Evolutionary conservation across 2,888 invertebrate species (phyloP), one percentile per base, ranked within the genome.

Genomic region (Drosophila siamana): DNA sequence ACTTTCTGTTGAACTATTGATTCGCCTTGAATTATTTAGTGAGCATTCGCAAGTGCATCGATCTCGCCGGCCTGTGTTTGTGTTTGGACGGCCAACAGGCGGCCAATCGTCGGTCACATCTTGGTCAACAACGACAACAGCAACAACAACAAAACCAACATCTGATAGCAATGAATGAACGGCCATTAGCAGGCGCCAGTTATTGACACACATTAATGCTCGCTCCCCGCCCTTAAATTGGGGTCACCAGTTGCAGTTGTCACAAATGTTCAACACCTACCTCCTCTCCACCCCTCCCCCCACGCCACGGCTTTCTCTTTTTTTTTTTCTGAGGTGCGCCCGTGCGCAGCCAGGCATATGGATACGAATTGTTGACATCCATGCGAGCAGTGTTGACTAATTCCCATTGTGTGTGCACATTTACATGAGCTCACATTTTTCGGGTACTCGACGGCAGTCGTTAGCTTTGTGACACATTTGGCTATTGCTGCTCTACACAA

Each of bases 231-330:
- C 15, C 15, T 38, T 38, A 13, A 33, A 56, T 56, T 46, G 44
- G 28, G 46, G 46, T 41, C n/a, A 56, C 9, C 56, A 48, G 56
- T 63, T 63, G 48, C 43, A 56, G 26, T 55, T 48, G 40, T 33
- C 48, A 30, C 33, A 36, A 50, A 43, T 36, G 40, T n/a, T 41
- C n/a, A 41, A 47, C 41, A 57, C 11, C 30, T 22, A 11, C 44
- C 38, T n/a, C 28, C 15, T 0, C 15, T 5, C 16, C n/a, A 33
- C 9, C 4, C 9, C 1, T 16, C 0, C 16, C 19, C 0, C 13
- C 26, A n/a, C n/a, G 2, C 43, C 43, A 1, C 16, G 40, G 30
- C 43, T 54, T 54, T 54, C 54, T 54, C 36, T 44, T 51, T 43
- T 30, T n/a, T 2, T 26, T 28, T 40, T 41, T 43, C 6, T 11